A percentile compares a stretch with the other conserved stretches of the same genome.
Conservation (phyloP, 2,113 vertebrate species). For the Gasterosteus nipponicus region DNA sequence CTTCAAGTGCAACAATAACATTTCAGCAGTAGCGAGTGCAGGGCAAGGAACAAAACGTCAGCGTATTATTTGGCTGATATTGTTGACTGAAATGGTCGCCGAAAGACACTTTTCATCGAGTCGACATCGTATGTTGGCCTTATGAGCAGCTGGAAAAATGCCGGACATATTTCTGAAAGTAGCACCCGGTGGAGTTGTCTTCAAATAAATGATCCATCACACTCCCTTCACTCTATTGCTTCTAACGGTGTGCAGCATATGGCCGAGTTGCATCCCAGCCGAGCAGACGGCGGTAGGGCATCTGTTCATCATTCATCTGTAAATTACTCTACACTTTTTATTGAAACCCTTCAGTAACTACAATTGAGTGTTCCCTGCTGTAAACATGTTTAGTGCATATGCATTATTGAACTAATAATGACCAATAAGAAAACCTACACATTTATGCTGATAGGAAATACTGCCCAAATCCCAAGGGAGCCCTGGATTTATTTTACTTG, state of each 20-base stretch:
- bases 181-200: neutral
- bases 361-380: neutral
- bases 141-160: neutral
- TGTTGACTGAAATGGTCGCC: neutral
- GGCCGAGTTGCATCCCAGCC: conserved; percentile 18
- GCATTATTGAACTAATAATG: neutral
- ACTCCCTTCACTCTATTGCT: neutral
- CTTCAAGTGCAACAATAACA: neutral
- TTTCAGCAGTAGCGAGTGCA: no score
- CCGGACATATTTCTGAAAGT: neutral
- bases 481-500: neutral
- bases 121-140: neutral
- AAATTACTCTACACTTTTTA: conserved; percentile 3
- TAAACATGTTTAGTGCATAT: neutral
- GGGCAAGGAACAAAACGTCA: neutral
- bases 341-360: neutral
- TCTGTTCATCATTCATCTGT: conserved; percentile 45
- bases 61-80: neutral
- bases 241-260: conserved; percentile 36
- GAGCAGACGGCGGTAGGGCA: conserved; percentile 3
- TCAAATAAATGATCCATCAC: conserved; percentile 23
- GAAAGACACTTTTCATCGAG: neutral
- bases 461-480: neutral
- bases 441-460: neutral
- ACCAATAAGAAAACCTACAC: neutral